Evolutionary conservation across 2,888 invertebrate genomes (phyloP), one percentile per base, ranked within the genome.

Genomic region (Aphodius granarius): DNA sequence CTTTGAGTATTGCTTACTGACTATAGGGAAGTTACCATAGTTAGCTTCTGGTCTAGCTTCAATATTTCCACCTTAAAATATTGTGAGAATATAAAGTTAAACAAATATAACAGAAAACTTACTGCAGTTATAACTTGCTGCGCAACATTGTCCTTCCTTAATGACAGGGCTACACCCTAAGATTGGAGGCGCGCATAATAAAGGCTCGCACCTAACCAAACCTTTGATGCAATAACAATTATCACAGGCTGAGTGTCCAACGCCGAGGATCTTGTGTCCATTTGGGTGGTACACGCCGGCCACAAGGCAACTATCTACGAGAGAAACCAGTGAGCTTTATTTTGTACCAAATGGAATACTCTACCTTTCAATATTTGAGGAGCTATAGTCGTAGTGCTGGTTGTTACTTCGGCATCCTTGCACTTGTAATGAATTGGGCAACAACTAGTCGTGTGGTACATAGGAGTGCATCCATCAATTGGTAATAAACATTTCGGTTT

Each of bases 361-460:
- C 70, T 75, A 77, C 77, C 74, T 73, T 77, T 70, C n/a, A 77
- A 15, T n/a, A 73, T 70, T 70, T 74, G 63, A 17, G 77, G 79
- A 73, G 80, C 81, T 63, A 82, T 82, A 18, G 81, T 82, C 18
- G 82, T 83, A n/a, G 83, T 82, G 71, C 80, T 83, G 18, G 78
- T 81, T 43, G 76, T 77, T n/a, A 72, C 72, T 3, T 78, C 65
- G 15, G 75, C 72, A 83, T 85, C 83, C 5, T 86, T 88, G 85
- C 93, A 96, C 85, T 94, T 92, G 87, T 96, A 96, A 77, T 93
- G 91, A 75, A 93, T 91, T 0, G 96, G 96, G 84, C 96, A 96
- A 86, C 96, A 96, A 80, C 90, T 91, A 76, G 92, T 91, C 9
- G 90, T 86, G 6, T 90, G 86, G 78, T 85, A 86, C 16, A 89